Base-by-base conservation (phyloP, 2,888 invertebrate species). In the Lasioglossum oenotherae region DNA sequence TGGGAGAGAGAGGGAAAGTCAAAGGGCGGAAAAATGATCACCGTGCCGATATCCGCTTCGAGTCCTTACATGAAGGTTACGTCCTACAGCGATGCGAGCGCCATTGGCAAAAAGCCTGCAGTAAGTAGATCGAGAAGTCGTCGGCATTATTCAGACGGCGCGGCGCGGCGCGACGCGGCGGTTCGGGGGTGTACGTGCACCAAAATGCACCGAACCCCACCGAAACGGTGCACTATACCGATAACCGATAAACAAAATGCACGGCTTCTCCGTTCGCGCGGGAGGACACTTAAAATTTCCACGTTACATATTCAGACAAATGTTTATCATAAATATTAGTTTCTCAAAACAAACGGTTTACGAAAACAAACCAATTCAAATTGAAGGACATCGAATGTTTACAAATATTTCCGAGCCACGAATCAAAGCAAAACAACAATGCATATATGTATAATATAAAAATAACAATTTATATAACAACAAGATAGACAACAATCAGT, bases 71-170 rank as follows among this genome's bases (percentile, higher is more conserved):
- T 92, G 87, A 94, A 93, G 81, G 92, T 93, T 79, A 93, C 93
- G 71, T 95, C 95, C 77, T 93, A 93, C 90, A 95, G 95, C 91
- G 95, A 95, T 90, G 93, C 94, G 38, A 94, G 94, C 90, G 91
- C 92, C 49, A 91, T 95, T 80, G 92, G 85, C 87, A 94, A 92
- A 90, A 92, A 92, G 81, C 92, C 93, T 81, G 87, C 92, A 93
- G 94, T 94, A 92, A 95, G 93, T 88, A 77, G 80, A 78, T 78
- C 79, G 74, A 57, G 82, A 79, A 85, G 78, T 75, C 78, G 41
- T 67, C 71, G 14, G 14, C 57, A 76, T 49, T 78, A 75, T 81
- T 87, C 78, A 44, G 27, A 2, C 44, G 12, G 12, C 12, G 44
- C 44, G 14, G 44, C 44, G 19, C 46, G 12, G 12, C 12, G 44